A percentile compares a stretch with the other conserved stretches of the same genome.
Conservation (phyloP, 30 jellyfish, hydroid and myxozoan species). For the Rhopilema esculentum region DNA sequence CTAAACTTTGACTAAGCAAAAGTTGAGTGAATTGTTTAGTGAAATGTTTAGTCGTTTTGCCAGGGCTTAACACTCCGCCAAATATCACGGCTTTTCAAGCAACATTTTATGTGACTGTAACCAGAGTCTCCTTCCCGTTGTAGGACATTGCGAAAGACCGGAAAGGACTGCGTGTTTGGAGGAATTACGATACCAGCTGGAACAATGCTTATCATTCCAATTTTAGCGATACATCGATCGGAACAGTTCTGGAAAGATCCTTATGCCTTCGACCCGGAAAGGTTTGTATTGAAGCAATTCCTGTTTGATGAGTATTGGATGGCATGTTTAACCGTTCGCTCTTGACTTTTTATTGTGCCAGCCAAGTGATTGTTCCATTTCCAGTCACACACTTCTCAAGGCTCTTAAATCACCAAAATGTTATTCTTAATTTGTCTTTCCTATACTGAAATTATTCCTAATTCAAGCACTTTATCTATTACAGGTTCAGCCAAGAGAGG, state of each 20-base stretch:
- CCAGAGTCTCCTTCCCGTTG: background rate
- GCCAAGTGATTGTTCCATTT: too few species aligned
- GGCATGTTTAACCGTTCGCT: too few species aligned
- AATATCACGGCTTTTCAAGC: too few species aligned
- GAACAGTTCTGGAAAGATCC: conserved; percentile 59
- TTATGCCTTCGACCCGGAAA: conserved; percentile 54
- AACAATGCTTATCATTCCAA: conserved; percentile 16
- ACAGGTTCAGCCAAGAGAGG: conserved; percentile 36
- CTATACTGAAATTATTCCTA: background rate
- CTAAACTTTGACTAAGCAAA: too few species aligned
- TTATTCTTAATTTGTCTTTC: too few species aligned
- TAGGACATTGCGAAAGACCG: conserved; percentile 25
- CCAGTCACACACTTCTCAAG: too few species aligned
- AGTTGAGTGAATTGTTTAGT: too few species aligned
- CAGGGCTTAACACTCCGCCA: too few species aligned
- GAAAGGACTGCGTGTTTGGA: conserved; percentile 17
- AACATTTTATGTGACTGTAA: too few species aligned
- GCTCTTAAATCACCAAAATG: too few species aligned
- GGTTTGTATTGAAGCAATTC: conserved; percentile 9
- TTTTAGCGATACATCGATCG: conserved; percentile 36
- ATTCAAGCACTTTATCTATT: background rate
- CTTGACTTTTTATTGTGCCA: too few species aligned
- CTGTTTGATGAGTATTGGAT: background rate
- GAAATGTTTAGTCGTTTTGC: too few species aligned
- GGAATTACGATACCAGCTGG: conserved; percentile 23